Percentiles rank a stretch among this genome's conserved stretches.
Evolutionary conservation across 2,797 vertebrate species (phyloP).

Genomic region (Microctenopoma steveboyesi): DNA sequence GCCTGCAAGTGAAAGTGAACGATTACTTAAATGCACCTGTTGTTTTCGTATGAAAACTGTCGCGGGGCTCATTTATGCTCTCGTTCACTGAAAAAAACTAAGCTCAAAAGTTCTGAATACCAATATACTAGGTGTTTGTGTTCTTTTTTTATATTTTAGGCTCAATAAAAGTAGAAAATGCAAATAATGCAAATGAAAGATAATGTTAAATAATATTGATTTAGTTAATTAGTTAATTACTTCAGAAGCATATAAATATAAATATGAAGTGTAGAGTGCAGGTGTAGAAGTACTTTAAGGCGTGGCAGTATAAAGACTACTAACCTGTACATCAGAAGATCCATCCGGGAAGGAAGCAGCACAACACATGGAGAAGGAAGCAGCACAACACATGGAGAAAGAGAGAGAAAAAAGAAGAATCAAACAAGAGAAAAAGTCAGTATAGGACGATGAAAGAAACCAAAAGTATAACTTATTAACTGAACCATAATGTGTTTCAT

Average conservation of each 20-base stretch:
- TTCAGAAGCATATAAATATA: background rate
- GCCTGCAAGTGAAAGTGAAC: slow-evolving; percentile 41
- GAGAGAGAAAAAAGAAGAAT: slow-evolving; percentile 31
- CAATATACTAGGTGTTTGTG: slow-evolving; percentile 1
- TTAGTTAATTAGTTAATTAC: background rate
- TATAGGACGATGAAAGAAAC: slow-evolving; percentile 44
- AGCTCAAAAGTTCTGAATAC: background rate
- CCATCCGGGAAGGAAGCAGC: slow-evolving; percentile 43
- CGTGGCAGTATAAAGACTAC: slow-evolving; percentile 47
- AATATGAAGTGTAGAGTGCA: background rate
- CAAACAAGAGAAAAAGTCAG: slow-evolving; percentile 32
- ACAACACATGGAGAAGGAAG: slow-evolving; percentile 61
- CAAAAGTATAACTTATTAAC: slow-evolving; percentile 17
- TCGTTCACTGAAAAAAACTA: slow-evolving; percentile 18
- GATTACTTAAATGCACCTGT: slow-evolving; percentile 58
- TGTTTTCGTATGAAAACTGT: slow-evolving; percentile 41
- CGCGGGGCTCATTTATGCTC: background rate
- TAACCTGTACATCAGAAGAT: slow-evolving; percentile 72
- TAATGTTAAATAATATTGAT: background rate
- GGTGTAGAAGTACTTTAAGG: background rate
- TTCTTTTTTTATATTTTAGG: background rate
- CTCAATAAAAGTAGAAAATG: background rate
- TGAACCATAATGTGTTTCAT: slow-evolving; percentile 60
- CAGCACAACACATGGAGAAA: slow-evolving; percentile 60
- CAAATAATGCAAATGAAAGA: background rate